Conservation (phyloP, 2,888 invertebrate genomes). For the Hypercompe scribonia region DNA sequence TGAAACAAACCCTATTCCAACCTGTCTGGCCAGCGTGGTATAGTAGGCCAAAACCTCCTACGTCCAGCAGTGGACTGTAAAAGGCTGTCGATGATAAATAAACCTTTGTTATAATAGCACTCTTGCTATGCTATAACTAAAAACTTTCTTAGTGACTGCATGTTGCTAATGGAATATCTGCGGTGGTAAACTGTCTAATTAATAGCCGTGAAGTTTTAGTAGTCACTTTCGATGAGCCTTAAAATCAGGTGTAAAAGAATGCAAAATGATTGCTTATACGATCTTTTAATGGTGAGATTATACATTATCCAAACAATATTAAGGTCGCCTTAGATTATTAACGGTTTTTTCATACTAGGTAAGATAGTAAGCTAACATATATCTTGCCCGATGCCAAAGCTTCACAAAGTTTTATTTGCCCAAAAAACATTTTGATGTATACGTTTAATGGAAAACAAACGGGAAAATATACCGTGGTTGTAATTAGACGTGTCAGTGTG, state of each 20-base stretch:
- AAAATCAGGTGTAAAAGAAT: background rate
- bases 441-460: slow-evolving; percentile 18
- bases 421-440: background rate
- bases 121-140: background rate
- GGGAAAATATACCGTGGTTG: slow-evolving; percentile 41
- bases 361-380: background rate
- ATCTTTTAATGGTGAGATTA: background rate
- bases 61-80: too few species aligned
- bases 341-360: background rate
- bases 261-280: background rate
- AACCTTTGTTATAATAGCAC: background rate
- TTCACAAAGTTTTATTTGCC: background rate
- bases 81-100: too few species aligned
- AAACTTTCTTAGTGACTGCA: background rate
- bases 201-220: background rate
- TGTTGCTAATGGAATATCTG: background rate
- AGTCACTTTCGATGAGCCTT: background rate
- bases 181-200: background rate
- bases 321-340: background rate
- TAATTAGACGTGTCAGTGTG: slow-evolving; percentile 51
- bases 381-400: background rate
- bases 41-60: too few species aligned
- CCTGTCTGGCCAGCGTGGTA: too few species aligned
- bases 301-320: background rate
- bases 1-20: too few species aligned